Percentiles rank a stretch among this genome's conserved stretches.
phyloP scores from a whole-genome alignment of 2,797 vertebrate genomes.

The Hafferia zeledoni region DNA sequence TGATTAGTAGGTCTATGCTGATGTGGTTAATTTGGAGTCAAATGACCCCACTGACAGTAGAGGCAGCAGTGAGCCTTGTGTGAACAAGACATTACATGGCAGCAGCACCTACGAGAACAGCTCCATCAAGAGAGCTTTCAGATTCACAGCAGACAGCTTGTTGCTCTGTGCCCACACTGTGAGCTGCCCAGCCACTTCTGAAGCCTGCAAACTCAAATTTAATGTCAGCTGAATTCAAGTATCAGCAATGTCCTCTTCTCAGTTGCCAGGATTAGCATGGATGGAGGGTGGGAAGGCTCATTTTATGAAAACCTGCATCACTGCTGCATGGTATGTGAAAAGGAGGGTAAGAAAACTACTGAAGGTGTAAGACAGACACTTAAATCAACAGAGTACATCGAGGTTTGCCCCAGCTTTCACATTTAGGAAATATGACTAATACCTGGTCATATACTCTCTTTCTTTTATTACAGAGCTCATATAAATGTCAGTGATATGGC shows the following conservation, averaged over 20 bases:
- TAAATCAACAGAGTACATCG: accelerated
- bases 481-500: not conserved
- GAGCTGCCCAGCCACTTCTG: not conserved
- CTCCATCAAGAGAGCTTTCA: not conserved
- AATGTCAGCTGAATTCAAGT: not conserved
- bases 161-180: not conserved
- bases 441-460: not conserved
- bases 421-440: not conserved
- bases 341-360: not conserved
- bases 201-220: not conserved
- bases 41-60: not conserved
- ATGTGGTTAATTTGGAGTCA: not conserved
- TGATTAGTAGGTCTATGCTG: not conserved
- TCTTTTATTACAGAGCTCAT: not conserved
- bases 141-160: not conserved
- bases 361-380: not conserved
- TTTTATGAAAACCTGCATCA: not conserved
- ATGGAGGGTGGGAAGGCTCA: not conserved
- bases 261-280: not conserved
- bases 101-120: not conserved
- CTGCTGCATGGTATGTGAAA: not conserved
- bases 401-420: not conserved
- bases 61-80: not conserved
- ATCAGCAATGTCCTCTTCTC: not conserved
- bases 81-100: not conserved